Evolutionary conservation across 2,888 invertebrate species (phyloP), one percentile per base, ranked within the genome.

Genomic region (Agonopterix alstromeriana): DNA sequence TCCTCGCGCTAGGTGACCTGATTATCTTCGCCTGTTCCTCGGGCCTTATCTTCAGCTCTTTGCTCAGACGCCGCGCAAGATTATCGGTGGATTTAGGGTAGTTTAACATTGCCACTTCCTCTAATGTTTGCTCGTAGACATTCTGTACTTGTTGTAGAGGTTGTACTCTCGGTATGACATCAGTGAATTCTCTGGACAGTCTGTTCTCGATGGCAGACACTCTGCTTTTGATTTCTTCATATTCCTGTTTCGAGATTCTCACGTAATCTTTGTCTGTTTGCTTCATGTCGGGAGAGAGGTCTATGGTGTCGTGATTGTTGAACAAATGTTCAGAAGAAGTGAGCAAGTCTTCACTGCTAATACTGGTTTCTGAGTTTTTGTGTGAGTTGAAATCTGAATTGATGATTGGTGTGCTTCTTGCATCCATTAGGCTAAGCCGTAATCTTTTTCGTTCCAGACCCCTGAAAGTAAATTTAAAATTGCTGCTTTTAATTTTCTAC

Each of bases 1-100:
- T 95, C 46, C 95, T 88, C 1, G 94, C 95, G 70, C 95, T 95
- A 0, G 95, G 95, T 0, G 95, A 95, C 55, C 94, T 82, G 53
- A 95, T 93, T 7, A 94, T 90, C 65, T 93, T 93, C 46, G 92
- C 90, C 61, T 94, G 93, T 36, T 89, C 88, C 51, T 92, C 93
- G 43, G 92, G 91, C 50, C 94, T 83, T 49, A 95, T 95, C 70
- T 94, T 94, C 43, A 95, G 72, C 70, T 94, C 94, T 63, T 92
- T 91, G 60, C 94, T 93, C 42, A 95, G 77, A 51, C 93, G 87
- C 51, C 91, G 91, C 2, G 94, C 94, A 52, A 95, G 77, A 53
- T 93, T 91, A 63, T 95, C 94, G 27, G 27, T 27, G 0, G 94
- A 92, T 1, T 90, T 91, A 0, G 91, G 90, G 49, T 91, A 92